Percentiles rank a stretch among this genome's conserved stretches.
phyloP scores from a whole-genome alignment of 2,888 invertebrate species.

The Serrognathus titanus region DNA sequence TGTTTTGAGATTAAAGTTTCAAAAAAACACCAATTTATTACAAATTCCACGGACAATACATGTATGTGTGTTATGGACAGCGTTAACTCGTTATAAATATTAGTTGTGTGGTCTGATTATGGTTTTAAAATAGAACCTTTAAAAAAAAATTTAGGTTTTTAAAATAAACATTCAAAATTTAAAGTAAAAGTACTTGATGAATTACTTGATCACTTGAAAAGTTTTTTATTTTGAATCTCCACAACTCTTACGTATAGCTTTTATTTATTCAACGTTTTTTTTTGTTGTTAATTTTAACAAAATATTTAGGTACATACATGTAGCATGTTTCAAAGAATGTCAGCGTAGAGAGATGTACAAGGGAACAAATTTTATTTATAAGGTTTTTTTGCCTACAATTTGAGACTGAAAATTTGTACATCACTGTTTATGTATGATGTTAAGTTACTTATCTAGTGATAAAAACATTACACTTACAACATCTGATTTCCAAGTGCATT shows the following conservation, averaged over 20 bases:
- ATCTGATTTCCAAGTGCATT: too few species aligned
- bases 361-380: too few species aligned
- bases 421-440: too few species aligned
- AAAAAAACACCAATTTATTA: not conserved
- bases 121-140: not conserved
- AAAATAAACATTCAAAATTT: not conserved
- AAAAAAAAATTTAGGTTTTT: not conserved
- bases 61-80: not conserved
- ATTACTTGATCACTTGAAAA: not conserved
- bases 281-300: conserved; percentile 3
- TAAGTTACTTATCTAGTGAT: too few species aligned
- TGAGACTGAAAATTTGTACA: too few species aligned
- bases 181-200: not conserved
- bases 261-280: not conserved
- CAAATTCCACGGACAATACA: not conserved
- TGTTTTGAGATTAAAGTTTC: conserved; percentile 4
- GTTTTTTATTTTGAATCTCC: not conserved
- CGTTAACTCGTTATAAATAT: not conserved
- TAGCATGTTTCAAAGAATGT: too few species aligned
- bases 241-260: too few species aligned
- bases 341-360: too few species aligned
- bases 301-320: too few species aligned
- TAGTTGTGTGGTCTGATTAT: not conserved
- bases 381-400: too few species aligned
- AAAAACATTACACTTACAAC: too few species aligned